Percentiles rank a stretch among this genome's conserved stretches.
Conservation (phyloP, 1,140 invertebrate species). For the Calliopsis andreniformis region DNA sequence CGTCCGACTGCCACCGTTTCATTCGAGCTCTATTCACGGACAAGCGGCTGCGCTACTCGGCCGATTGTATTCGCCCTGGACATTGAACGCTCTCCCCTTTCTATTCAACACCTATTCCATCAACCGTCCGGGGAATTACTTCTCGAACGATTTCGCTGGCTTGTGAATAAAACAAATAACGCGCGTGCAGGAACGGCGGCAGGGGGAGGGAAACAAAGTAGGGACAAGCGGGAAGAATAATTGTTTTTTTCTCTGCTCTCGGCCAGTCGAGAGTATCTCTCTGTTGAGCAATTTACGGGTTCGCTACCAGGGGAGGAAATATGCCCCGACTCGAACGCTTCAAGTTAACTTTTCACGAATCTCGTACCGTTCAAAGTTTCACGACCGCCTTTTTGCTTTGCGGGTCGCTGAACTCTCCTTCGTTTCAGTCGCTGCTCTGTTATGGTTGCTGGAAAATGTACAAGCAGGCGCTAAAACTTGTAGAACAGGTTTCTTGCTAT, state of each 20-base stretch:
- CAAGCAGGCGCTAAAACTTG: no score
- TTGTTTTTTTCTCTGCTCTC: slow-evolving; percentile 21
- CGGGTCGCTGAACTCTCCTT: not conserved
- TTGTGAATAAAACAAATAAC: slow-evolving; percentile 48
- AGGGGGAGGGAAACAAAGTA: not conserved
- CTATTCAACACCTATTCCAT: slow-evolving; percentile 48
- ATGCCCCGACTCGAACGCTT: not conserved
- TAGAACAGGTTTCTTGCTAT: no score
- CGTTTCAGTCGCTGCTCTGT: no score
- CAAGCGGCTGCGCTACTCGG: slow-evolving; percentile 18
- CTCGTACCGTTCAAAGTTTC: not conserved
- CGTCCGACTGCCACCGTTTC: slow-evolving; percentile 50
- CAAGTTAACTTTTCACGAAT: not conserved
- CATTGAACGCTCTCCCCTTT: slow-evolving; percentile 36
- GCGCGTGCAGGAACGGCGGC: not conserved
- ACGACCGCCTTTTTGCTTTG: not conserved
- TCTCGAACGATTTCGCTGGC: slow-evolving; percentile 35
- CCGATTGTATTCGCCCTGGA: slow-evolving; percentile 38
- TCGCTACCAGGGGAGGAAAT: not conserved
- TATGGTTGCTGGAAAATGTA: no score
- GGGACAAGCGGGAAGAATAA: slow-evolving; percentile 8
- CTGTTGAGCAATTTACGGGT: slow-evolving; percentile 4
- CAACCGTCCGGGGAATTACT: slow-evolving; percentile 40
- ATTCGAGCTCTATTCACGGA: slow-evolving; percentile 46
- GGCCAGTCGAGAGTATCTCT: not conserved